phyloP scores from a whole-genome alignment of 1,140 invertebrate species.

The Homalodisca vitripennis region DNA sequence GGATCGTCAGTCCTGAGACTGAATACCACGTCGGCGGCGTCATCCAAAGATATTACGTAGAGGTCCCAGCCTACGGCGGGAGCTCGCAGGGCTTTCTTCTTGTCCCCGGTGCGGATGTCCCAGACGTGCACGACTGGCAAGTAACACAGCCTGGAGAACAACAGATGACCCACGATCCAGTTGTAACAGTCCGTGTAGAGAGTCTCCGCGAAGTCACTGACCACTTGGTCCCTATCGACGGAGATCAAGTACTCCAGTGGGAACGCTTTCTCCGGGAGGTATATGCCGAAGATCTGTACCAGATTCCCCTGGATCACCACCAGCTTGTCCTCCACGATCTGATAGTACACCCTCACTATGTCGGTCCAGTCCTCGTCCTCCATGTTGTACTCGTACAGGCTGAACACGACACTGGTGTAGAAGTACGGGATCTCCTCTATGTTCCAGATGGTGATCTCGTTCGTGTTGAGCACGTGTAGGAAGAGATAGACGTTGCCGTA shows the following conservation, averaged over 20 bases:
- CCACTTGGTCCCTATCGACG: not conserved
- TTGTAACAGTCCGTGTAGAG: constrained; percentile 16
- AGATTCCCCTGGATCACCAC: constrained; percentile 12
- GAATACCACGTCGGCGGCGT: not conserved
- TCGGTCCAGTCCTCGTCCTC: constrained; percentile 24
- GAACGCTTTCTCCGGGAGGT: not conserved
- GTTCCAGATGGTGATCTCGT: constrained; percentile 12
- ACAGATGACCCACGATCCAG: constrained; percentile 14
- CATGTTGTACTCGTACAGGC: constrained; percentile 16
- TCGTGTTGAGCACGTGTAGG: constrained; percentile 5
- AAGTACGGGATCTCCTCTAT: constrained; percentile 5
- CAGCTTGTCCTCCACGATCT: constrained; percentile 17
- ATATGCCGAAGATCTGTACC: not conserved
- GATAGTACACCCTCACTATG: constrained; percentile 10
- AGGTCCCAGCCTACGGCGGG: constrained; percentile 3
- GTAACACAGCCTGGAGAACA: constrained; percentile 18
- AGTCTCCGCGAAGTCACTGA: not conserved
- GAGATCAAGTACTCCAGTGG: constrained; percentile 5
- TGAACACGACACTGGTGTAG: constrained; percentile 1
- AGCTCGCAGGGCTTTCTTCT: not conserved
- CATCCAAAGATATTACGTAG: constrained; percentile 7
- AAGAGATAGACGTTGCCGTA: constrained; percentile 10
- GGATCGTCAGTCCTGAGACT: constrained; percentile 13
- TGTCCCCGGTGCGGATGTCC: constrained; percentile 4
- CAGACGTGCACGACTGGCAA: constrained; percentile 7